Percentiles rank a stretch among this genome's conserved stretches.
Evolutionary conservation across 2,113 vertebrate genomes (phyloP).

Genomic region (Asarcornis scutulata): DNA sequence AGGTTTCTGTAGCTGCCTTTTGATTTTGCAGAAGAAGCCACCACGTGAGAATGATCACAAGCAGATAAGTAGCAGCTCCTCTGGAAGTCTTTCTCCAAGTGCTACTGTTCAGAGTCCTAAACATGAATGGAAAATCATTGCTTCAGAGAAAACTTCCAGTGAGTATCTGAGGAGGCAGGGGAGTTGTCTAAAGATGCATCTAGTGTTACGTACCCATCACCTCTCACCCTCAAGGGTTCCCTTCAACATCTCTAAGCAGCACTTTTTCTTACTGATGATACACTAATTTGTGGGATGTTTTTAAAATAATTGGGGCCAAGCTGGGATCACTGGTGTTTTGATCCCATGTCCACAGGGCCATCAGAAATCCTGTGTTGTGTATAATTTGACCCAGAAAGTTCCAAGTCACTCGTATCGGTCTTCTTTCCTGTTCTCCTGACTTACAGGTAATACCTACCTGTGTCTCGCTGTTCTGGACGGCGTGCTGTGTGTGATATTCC

Average conservation of each 20-base stretch:
- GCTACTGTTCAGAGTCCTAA: conserved; percentile 86
- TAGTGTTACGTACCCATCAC: not conserved
- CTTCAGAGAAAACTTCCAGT: conserved; percentile 97
- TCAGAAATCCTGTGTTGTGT: not conserved
- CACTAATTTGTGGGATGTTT: not conserved
- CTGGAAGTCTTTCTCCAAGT: conserved; percentile 90
- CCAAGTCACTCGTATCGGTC: not conserved
- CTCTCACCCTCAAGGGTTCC: not conserved
- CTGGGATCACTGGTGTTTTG: not conserved
- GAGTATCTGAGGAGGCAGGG: conserved; percentile 71
- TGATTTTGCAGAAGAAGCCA: conserved; percentile 97
- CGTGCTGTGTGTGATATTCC: conserved; percentile 93
- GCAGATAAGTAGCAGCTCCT: conserved; percentile 93
- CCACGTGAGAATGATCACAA: conserved; percentile 94
- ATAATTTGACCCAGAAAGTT: not conserved
- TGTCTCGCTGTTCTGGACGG: conserved; percentile 96
- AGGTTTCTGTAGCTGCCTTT: conserved; percentile 93
- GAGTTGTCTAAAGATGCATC: not conserved
- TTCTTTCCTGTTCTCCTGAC: not conserved
- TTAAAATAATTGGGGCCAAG: not conserved
- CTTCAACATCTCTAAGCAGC: not conserved
- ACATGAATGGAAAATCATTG: conserved; percentile 98
- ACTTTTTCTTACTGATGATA: not conserved
- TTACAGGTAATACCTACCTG: conserved; percentile 90
- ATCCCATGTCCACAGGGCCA: not conserved